phyloP scores from a whole-genome alignment of 2,888 invertebrate genomes.

The Chrysolina americana region DNA sequence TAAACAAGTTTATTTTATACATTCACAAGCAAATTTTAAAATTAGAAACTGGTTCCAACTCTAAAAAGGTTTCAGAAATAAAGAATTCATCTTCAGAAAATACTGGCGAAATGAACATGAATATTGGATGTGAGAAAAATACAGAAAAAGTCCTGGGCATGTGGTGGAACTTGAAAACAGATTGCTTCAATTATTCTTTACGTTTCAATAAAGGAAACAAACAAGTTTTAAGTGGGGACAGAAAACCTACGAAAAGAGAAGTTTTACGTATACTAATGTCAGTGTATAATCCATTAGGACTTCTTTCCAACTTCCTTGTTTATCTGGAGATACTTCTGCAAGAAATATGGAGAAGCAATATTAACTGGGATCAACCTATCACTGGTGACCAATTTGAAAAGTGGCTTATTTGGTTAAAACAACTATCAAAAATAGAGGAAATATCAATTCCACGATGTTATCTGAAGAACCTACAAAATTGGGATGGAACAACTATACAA shows the following conservation, averaged over 20 bases:
- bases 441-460: slow-evolving; percentile 51
- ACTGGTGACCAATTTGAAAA: slow-evolving; percentile 44
- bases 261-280: slow-evolving; percentile 39
- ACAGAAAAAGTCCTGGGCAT: slow-evolving; percentile 38
- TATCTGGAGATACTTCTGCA: slow-evolving; percentile 41
- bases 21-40: not conserved
- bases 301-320: slow-evolving; percentile 44
- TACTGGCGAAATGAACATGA: not conserved
- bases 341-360: too few species aligned
- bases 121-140: not conserved
- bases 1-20: not conserved
- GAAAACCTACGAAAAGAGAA: slow-evolving; percentile 44
- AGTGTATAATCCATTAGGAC: slow-evolving; percentile 41
- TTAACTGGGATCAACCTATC: slow-evolving; percentile 43
- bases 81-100: not conserved
- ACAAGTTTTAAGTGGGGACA: slow-evolving; percentile 31
- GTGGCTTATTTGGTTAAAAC: slow-evolving; percentile 49
- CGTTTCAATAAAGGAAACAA: slow-evolving; percentile 39
- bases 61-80: not conserved
- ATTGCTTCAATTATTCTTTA: slow-evolving; percentile 22
- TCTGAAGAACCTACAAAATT: not conserved
- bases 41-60: not conserved
- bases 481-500: slow-evolving; percentile 15
- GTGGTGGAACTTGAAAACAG: slow-evolving; percentile 34
- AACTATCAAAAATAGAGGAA: slow-evolving; percentile 45